phyloP scores from a whole-genome alignment of 2,888 invertebrate species.

The Torymus auratus region DNA sequence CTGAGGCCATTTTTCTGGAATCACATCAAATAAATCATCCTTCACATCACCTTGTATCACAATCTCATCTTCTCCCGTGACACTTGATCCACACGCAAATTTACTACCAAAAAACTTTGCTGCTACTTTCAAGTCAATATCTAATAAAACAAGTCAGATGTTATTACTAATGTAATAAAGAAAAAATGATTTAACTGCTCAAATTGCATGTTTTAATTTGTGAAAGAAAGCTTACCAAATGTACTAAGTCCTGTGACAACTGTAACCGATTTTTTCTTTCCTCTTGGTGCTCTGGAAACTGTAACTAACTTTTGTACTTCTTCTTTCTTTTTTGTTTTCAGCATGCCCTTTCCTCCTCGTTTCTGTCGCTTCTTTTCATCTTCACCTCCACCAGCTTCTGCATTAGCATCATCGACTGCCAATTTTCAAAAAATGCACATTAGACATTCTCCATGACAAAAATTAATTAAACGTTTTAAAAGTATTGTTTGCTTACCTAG shows the following conservation, averaged over 20 bases:
- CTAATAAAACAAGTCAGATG: conserved; percentile 78
- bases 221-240: conserved; percentile 83
- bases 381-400: conserved; percentile 80
- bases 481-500: conserved; percentile 78
- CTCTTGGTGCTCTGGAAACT: conserved; percentile 93
- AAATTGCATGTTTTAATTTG: background rate
- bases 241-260: conserved; percentile 96
- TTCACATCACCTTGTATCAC: conserved; percentile 99
- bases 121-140: conserved; percentile 98
- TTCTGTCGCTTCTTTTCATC: conserved; percentile 98
- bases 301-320: conserved; percentile 91
- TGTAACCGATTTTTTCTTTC: conserved; percentile 99
- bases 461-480: too few relatives aligned
- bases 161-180: conserved; percentile 11
- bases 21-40: conserved; percentile 97
- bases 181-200: conserved; percentile 5
- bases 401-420: conserved; percentile 43
- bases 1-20: conserved; percentile 99
- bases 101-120: conserved; percentile 98
- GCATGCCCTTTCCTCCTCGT: conserved; percentile 96
- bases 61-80: conserved; percentile 99
- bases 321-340: conserved; percentile 96
- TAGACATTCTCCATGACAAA: background rate
- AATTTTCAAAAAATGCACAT: background rate
- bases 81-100: conserved; percentile 99